A percentile compares a stretch with the other conserved stretches of the same genome.
phyloP scores from a whole-genome alignment of 2,113 vertebrate genomes.

The Rynchops niger region DNA sequence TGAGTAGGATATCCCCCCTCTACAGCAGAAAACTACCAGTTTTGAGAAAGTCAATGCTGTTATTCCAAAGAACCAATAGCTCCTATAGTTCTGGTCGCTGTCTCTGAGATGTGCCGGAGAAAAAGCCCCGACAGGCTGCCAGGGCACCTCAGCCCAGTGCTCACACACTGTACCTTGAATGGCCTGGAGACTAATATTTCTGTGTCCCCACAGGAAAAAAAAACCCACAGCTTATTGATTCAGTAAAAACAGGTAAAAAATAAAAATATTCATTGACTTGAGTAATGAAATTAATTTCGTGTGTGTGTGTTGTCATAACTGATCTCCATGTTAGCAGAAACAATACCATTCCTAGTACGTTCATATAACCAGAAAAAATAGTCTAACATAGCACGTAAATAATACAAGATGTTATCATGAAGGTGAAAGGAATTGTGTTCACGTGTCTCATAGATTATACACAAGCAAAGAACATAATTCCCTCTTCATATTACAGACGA shows the following conservation, averaged over 20 bases:
- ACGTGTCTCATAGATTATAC: neutral
- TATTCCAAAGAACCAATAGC: neutral
- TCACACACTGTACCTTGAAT: neutral
- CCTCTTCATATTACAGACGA: neutral
- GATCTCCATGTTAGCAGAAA: neutral
- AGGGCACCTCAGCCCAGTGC: neutral
- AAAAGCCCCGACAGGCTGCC: neutral
- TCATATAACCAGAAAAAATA: neutral
- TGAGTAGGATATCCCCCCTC: neutral
- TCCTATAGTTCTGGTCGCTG: neutral
- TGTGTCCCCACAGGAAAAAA: neutral
- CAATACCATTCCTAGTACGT: neutral
- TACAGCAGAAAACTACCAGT: neutral
- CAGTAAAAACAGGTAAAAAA: neutral
- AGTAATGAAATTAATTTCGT: neutral
- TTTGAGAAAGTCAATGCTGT: neutral
- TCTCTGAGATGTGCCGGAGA: too few species aligned
- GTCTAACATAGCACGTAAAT: neutral
- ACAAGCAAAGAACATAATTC: neutral
- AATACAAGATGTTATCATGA: neutral
- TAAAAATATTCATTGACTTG: neutral
- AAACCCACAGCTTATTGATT: neutral
- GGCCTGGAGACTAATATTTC: neutral
- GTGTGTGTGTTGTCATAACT: neutral
- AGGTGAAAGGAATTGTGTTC: neutral